Evolutionary conservation across 2,797 vertebrate genomes (phyloP).

Genomic region (Tachyglossus aculeatus): DNA sequence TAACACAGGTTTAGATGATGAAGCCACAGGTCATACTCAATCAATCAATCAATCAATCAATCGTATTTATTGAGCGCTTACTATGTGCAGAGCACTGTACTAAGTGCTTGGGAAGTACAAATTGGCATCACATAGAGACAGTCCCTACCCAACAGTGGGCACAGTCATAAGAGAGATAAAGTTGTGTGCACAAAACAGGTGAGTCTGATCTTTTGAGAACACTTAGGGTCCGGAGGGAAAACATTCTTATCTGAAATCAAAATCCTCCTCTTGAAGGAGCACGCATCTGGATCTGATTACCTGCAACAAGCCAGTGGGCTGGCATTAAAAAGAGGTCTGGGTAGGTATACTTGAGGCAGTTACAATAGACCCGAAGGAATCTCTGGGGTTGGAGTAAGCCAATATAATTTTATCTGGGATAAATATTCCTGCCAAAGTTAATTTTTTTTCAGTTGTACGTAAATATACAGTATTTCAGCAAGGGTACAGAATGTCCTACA

Average conservation of each 20-base stretch:
- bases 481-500: constrained; percentile 72
- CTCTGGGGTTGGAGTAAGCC: constrained; percentile 2
- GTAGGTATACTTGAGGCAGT: too few relatives aligned
- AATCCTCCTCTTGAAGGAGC: constrained; percentile 10
- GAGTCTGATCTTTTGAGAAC: not conserved
- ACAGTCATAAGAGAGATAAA: not conserved
- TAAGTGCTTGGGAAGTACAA: too few relatives aligned
- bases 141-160: too few relatives aligned
- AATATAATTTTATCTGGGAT: constrained; percentile 46
- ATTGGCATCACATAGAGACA: too few relatives aligned
- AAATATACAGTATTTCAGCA: constrained; percentile 71
- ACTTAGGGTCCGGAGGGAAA: not conserved
- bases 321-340: not conserved
- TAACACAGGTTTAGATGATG: not conserved
- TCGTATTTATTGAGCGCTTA: too few relatives aligned
- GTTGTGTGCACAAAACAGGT: not conserved
- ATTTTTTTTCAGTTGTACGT: constrained; percentile 60
- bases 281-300: constrained; percentile 26
- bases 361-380: constrained; percentile 10
- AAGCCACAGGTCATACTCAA: too few relatives aligned
- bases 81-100: too few relatives aligned
- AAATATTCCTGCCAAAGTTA: constrained; percentile 65
- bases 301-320: not conserved
- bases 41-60: too few relatives aligned
- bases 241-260: constrained; percentile 13